These are phyloP conservation scores for Bugulina stolonifera DNA, from an alignment of 2,888 invertebrate genomes.

Conservation along the genomic window DNA sequence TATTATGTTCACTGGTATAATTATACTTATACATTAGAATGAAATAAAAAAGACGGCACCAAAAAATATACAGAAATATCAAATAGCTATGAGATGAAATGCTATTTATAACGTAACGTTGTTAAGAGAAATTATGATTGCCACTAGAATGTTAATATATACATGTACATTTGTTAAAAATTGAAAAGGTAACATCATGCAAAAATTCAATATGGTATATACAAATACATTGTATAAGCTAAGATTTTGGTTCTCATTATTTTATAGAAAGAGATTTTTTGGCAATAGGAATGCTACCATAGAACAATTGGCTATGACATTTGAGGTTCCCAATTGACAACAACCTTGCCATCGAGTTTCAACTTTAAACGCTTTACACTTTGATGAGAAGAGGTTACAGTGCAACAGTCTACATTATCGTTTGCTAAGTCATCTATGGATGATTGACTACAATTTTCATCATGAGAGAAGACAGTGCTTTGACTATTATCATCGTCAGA, in stretches of 20 bases:
- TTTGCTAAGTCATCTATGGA: not conserved
- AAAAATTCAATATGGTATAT: too few species aligned
- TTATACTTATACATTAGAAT: not conserved
- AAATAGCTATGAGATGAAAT: not conserved
- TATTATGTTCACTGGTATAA: too few species aligned
- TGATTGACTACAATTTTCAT: slow-evolving; percentile 22
- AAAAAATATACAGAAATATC: not conserved
- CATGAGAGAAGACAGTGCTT: slow-evolving; percentile 12
- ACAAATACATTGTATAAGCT: too few species aligned
- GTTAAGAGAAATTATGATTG: not conserved
- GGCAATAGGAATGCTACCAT: not conserved
- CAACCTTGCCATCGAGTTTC: slow-evolving; percentile 19
- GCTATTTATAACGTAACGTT: not conserved
- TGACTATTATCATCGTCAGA: not conserved
- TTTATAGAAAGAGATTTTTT: slow-evolving; percentile 21
- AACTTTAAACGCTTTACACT: not conserved
- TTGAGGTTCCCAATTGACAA: slow-evolving; percentile 7
- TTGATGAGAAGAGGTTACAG: not conserved
- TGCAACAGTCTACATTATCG: slow-evolving; percentile 1
- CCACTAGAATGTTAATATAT: not conserved
- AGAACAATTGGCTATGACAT: not conserved
- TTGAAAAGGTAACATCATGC: too few species aligned
- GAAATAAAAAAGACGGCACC: not conserved
- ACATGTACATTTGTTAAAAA: too few species aligned
- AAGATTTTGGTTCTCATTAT: not conserved